phyloP scores from a whole-genome alignment of 2,797 vertebrate genomes.

The Manis javanica region DNA sequence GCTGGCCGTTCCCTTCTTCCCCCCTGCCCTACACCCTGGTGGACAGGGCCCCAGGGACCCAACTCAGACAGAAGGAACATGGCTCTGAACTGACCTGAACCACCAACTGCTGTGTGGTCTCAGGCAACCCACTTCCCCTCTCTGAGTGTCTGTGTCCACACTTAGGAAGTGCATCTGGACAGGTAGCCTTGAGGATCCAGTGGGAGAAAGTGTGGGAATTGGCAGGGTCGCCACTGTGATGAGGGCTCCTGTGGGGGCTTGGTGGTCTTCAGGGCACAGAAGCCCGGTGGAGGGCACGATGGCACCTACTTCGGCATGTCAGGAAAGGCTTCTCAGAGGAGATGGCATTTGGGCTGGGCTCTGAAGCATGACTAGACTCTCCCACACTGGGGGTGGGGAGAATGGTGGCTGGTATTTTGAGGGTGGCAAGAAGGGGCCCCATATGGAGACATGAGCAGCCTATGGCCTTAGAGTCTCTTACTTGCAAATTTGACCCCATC shows the following conservation, averaged over 20 bases:
- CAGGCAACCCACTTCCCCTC: neutral
- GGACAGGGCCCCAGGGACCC: neutral
- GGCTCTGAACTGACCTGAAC: conserved; percentile 1
- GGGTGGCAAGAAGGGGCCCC: neutral
- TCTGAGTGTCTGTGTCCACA: neutral
- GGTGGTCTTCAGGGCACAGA: neutral
- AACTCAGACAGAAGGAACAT: neutral
- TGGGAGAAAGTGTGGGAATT: neutral
- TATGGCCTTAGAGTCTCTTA: neutral
- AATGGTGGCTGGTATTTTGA: neutral
- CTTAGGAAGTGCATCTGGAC: neutral
- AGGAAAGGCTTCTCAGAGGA: neutral
- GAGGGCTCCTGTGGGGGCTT: neutral
- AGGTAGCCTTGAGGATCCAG: neutral
- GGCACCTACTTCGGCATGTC: neutral
- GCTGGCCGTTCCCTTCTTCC: neutral
- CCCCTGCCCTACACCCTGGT: neutral
- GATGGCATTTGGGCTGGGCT: neutral
- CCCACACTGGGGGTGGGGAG: neutral
- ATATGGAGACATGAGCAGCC: neutral
- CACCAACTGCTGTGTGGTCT: neutral
- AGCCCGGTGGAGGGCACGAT: neutral
- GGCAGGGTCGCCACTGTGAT: neutral
- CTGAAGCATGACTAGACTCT: neutral
- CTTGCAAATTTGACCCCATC: neutral